Conservation (phyloP, 2,113 vertebrate genomes). For the Erythrocercus mccallii region DNA sequence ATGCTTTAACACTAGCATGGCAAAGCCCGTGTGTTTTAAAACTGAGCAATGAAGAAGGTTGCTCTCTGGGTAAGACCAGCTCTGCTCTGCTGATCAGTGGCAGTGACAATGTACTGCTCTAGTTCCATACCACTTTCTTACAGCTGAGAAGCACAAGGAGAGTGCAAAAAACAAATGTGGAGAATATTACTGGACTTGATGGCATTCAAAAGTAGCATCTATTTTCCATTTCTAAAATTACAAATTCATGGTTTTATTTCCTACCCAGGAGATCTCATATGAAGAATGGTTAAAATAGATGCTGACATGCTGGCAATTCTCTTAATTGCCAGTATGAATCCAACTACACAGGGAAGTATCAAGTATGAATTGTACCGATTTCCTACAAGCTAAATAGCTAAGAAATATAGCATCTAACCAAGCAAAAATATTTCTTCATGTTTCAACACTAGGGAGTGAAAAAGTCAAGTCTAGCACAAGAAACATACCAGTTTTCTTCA, state of each 20-base stretch:
- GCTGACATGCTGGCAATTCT: not conserved
- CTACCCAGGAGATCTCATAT: not conserved
- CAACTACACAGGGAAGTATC: not conserved
- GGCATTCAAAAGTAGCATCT: not conserved
- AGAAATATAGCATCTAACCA: not conserved
- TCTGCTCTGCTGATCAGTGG: not conserved
- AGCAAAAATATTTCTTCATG: not conserved
- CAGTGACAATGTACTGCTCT: not conserved
- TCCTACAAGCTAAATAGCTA: not conserved
- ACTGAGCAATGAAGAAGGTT: not conserved
- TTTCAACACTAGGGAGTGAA: not conserved
- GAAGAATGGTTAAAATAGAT: not conserved
- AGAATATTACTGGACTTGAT: not conserved
- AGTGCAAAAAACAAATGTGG: not conserved
- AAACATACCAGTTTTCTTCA: constrained; percentile 85
- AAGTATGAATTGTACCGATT: not conserved
- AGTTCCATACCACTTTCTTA: not conserved
- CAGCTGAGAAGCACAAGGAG: not conserved
- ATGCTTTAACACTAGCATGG: not conserved
- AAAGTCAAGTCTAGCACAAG: not conserved
- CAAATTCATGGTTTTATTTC: not conserved
- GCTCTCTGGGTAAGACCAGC: not conserved
- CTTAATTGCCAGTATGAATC: not conserved
- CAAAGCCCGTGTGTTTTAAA: not conserved
- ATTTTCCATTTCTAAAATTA: not conserved